Evolutionary conservation across 2,797 vertebrate genomes (phyloP).

Genomic region (Onychomys arenicola): DNA sequence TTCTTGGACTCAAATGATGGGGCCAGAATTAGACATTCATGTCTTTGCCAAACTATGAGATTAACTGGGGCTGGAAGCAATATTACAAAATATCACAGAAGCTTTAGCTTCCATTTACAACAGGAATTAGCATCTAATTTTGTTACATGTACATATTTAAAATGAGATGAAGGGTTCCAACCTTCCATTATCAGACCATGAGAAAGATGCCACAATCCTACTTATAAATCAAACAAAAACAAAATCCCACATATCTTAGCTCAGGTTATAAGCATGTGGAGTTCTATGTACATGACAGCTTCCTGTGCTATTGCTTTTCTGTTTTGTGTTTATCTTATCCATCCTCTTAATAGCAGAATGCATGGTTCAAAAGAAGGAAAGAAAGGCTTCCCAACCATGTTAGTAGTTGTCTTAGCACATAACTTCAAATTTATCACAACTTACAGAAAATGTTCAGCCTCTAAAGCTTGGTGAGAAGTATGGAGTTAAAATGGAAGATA

Average conservation of each 20-base stretch:
- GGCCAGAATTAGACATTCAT: not conserved
- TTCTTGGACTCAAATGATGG: not conserved
- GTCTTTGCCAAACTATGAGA: not conserved
- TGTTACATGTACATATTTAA: not conserved
- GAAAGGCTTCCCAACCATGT: not conserved
- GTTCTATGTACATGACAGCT: not conserved
- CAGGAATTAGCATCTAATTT: not conserved
- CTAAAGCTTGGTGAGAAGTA: not conserved
- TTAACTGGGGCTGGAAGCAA: not conserved
- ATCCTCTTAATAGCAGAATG: not conserved
- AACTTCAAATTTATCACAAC: slow-evolving; percentile 35
- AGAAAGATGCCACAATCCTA: not conserved
- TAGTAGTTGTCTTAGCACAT: slow-evolving; percentile 27
- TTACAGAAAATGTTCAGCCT: not conserved
- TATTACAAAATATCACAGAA: not conserved
- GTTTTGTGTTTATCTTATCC: not conserved
- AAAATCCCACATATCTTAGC: not conserved
- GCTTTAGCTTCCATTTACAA: slow-evolving; percentile 22
- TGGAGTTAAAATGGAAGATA: not conserved
- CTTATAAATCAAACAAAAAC: not conserved
- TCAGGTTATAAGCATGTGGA: not conserved
- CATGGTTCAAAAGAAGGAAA: slow-evolving; percentile 40
- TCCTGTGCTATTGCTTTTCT: not conserved
- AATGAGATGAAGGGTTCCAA: not conserved
- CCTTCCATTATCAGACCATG: not conserved